Evolutionary conservation across 2,113 vertebrate genomes (phyloP).

Genomic region (Microtus pennsylvanicus): DNA sequence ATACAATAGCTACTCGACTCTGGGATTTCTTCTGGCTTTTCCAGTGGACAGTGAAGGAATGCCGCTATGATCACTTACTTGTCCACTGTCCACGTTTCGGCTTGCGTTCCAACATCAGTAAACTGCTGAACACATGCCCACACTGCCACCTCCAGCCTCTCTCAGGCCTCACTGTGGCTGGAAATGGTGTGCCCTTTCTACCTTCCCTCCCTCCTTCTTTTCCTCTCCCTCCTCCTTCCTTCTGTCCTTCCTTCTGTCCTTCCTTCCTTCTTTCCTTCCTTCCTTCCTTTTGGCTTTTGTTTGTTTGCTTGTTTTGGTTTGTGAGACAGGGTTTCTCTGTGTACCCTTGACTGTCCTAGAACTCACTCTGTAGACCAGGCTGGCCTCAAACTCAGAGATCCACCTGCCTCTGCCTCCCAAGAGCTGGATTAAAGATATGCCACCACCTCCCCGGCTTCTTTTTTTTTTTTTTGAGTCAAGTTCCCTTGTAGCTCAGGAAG

Average conservation of each 20-base stretch:
- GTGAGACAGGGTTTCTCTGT: background rate
- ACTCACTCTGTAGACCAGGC: background rate
- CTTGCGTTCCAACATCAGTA: background rate
- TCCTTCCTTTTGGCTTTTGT: background rate
- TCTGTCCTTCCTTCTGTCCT: background rate
- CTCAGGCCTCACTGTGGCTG: background rate
- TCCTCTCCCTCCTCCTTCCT: background rate
- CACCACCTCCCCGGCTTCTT: no score
- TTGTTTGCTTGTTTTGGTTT: background rate
- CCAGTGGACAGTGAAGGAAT: background rate
- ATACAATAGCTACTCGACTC: background rate
- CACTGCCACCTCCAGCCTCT: background rate
- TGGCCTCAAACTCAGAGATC: background rate
- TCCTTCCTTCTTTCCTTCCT: background rate
- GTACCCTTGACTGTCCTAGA: background rate
- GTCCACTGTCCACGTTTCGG: background rate
- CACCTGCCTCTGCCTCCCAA: background rate
- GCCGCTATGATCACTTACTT: background rate
- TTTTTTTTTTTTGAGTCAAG: background rate
- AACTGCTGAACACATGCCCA: background rate
- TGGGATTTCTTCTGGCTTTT: no score
- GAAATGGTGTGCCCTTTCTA: background rate
- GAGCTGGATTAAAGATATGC: background rate
- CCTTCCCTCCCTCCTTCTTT: no score
- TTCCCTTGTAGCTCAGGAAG: background rate